phyloP scores from a whole-genome alignment of 2,888 invertebrate species.

The Acrocera orbiculus region DNA sequence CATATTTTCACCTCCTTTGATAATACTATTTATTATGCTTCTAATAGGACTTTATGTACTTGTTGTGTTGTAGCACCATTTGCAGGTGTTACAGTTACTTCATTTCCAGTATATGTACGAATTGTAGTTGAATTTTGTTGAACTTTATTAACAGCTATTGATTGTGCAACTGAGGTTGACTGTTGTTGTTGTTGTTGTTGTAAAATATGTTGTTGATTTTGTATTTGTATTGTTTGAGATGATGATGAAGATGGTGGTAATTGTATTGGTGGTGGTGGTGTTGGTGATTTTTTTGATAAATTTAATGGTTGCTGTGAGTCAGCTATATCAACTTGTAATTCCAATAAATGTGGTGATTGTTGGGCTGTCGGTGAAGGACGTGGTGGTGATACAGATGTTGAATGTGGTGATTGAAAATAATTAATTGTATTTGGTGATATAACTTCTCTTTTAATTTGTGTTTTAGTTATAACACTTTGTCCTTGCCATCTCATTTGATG shows the following conservation, averaged over 20 bases:
- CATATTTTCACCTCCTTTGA: conserved; percentile 25
- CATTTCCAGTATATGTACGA: background rate
- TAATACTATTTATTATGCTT: conserved; percentile 48
- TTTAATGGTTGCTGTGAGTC: conserved; percentile 70
- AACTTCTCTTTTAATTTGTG: conserved; percentile 32
- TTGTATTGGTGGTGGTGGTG: conserved; percentile 43
- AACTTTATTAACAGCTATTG: too few species aligned
- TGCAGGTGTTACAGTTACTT: conserved; percentile 9
- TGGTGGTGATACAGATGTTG: conserved; percentile 31
- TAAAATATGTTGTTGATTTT: conserved; percentile 20
- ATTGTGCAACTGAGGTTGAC: too few species aligned
- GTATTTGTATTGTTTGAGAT: conserved; percentile 19
- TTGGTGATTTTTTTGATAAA: conserved; percentile 70
- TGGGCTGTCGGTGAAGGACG: conserved; percentile 29
- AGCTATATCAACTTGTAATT: conserved; percentile 68
- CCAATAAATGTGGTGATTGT: conserved; percentile 38
- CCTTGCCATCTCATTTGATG: conserved; percentile 29
- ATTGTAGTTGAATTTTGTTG: too few species aligned
- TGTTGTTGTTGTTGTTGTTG: conserved; percentile 20
- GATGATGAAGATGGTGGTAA: conserved; percentile 1
- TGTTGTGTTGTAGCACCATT: conserved; percentile 4
- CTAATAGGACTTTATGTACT: conserved; percentile 43
- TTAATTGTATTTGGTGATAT: conserved; percentile 28
- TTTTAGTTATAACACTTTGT: conserved; percentile 43
- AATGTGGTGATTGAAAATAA: conserved; percentile 33